Evolutionary conservation across 1,140 invertebrate species (phyloP), one percentile per base, ranked within the genome.

Genomic region (Aphaenogaster rudis): DNA sequence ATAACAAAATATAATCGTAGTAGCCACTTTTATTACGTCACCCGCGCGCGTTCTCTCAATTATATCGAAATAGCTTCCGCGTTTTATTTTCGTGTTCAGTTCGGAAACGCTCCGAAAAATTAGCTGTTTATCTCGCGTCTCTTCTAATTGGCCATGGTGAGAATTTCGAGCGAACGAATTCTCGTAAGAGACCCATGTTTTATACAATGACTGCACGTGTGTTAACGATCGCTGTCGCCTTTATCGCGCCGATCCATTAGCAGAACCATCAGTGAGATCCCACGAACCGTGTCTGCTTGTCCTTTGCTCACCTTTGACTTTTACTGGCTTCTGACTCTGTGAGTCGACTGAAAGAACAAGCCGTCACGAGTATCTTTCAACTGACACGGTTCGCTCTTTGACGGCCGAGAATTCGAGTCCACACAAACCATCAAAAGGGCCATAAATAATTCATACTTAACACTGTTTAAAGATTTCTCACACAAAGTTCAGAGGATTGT

Each of bases 221-320:
- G 28, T 76, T 89, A 88, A 89, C 87, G 69, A 86, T 54, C 15
- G 17, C 11, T 7, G 11, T n/a, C 54, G 50, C 69, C 42, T 42
- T 88, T 88, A 81, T 88, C 72, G 54, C 77, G 77, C 8, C 63
- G 71, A 82, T 64, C 78, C 84, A 90, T 90, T 90, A 88, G 76
- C 81, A 69, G 61, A 82, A 42, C 50, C n/a, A 45, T 72, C 76
- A 72, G 80, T 36, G 57, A 84, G 86, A 88, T 82, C 64, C 86
- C 72, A 61, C 82, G 77, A 71, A 63, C 77, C 72, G 69, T 21
- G 81, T 63, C 28, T n/a, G 67, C 28, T 54, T 77, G 82, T 50
- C 77, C 66, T 89, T 88, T 74, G 66, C 54, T 81, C 52, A 79
- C 66, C 66, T 77, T 76, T 86, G 59, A 39, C 50, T 76, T 54